Evolutionary conservation across 1,140 invertebrate genomes (phyloP), one percentile per base, ranked within the genome.

Genomic region (Macrotrachela quadricornifera): DNA sequence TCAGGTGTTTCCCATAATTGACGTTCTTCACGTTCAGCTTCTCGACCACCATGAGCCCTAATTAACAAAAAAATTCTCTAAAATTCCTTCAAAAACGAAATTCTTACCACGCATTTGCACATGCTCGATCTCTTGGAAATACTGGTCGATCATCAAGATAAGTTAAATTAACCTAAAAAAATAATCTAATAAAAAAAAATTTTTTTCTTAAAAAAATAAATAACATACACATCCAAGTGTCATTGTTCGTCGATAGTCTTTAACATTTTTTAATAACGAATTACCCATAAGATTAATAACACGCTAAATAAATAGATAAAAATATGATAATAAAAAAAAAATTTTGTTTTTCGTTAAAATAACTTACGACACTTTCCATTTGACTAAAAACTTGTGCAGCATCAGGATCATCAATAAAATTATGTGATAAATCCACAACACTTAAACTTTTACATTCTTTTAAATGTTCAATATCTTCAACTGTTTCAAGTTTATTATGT

Each of bases 61-160:
- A n/a, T 15, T n/a, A 4, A 6, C 2, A 18, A 15, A 2, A n/a
- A 18, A n/a, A 18, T 44, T 18, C 12, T 15, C 11, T 47, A 13
- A 13, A 18, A 36, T 47, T 11, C 1, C 67, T 4, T 30, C 8
- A 8, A 30, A 8, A 30, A 30, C 8, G 8, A 8, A 30, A 30
- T 30, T 4, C 21, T 30, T 76, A 82, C 85, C 86, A 91, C 14
- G 86, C 86, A 70, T 84, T 81, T 1, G 82, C 82, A 66, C 84
- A 88, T 10, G 82, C 82, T 56, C 86, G 74, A 64, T 94, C 87
- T 39, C 80, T 74, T 0, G 79, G 78, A 68, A 87, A 90, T 14
- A 92, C 78, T 13, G 87, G 87, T 37, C 84, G 70, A 62, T 86
- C 83, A 67, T 94, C 86, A 55, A 94, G 69, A 63, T 90, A 85